These are phyloP conservation scores for Drosophila sp. DNA, from an alignment of 1,140 invertebrate species.

Conservation along the genomic window DNA sequence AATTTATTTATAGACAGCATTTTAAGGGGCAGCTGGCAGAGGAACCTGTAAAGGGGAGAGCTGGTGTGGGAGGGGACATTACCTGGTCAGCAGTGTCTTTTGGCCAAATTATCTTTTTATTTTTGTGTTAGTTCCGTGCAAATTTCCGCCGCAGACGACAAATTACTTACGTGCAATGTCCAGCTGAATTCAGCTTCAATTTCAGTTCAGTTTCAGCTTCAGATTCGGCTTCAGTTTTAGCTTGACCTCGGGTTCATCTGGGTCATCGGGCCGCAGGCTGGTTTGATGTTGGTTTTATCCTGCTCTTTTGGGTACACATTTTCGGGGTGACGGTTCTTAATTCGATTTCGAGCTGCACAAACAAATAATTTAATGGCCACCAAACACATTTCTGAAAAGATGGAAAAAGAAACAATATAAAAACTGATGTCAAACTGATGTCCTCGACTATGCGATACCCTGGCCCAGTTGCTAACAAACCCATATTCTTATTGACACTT, in stretches of 20 bases:
- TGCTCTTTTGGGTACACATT: background rate
- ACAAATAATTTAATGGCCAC: constrained; percentile 76
- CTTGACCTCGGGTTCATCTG: background rate
- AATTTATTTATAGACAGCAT: constrained; percentile 80
- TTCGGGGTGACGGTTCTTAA: constrained; percentile 47
- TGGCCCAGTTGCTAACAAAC: too few relatives aligned
- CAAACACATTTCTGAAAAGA: constrained; percentile 66
- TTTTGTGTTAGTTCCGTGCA: constrained; percentile 57
- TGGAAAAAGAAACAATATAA: background rate
- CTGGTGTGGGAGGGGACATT: background rate
- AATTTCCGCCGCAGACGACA: constrained; percentile 80
- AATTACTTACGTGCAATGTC: constrained; percentile 71
- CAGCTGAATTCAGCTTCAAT: constrained; percentile 41
- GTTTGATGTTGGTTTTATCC: constrained; percentile 4
- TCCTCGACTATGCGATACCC: too few relatives aligned
- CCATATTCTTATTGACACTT: too few relatives aligned
- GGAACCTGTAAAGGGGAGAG: background rate
- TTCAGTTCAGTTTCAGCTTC: background rate
- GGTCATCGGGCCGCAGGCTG: background rate
- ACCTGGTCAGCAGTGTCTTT: constrained; percentile 42
- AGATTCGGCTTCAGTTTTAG: background rate
- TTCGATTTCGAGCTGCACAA: constrained; percentile 69
- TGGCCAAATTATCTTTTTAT: constrained; percentile 5
- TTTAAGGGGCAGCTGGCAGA: constrained; percentile 14
- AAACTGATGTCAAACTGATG: background rate